Percentiles rank a stretch among this genome's conserved stretches.
Conservation (phyloP, 2,888 invertebrate genomes). For the Margaritifera margaritifera region DNA sequence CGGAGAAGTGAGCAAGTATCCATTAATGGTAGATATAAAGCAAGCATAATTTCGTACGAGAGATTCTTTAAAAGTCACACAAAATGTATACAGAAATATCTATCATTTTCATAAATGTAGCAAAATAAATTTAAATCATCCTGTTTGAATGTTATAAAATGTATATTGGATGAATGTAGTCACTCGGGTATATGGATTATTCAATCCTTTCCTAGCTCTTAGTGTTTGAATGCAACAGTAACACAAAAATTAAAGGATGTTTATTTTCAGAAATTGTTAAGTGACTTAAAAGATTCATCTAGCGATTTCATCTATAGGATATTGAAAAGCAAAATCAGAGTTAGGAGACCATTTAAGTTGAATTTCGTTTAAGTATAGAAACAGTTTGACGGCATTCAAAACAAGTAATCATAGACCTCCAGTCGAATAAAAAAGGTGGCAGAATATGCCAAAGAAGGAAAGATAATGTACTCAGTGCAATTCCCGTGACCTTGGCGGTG, state of each 20-base stretch:
- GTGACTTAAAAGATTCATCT: background rate
- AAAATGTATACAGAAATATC: no score
- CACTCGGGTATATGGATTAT: no score
- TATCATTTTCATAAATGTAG: no score
- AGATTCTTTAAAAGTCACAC: background rate
- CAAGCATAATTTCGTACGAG: background rate
- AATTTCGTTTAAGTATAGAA: background rate
- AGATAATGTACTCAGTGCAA: no score
- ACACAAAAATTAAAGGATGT: conserved; percentile 4
- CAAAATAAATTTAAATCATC: no score
- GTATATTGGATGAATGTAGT: no score
- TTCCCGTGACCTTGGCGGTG: conserved; percentile 6
- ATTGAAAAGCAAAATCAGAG: background rate
- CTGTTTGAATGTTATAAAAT: no score
- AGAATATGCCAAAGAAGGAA: conserved; percentile 2
- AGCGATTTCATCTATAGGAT: background rate
- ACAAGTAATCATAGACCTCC: conserved; percentile 4
- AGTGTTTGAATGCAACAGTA: background rate
- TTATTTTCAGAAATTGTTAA: background rate
- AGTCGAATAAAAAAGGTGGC: conserved; percentile 1
- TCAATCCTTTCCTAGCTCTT: no score
- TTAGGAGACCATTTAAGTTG: background rate
- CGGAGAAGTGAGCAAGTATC: conserved; percentile 1
- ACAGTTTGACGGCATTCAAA: background rate
- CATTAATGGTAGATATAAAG: conserved; percentile 3